A percentile compares a stretch with the other conserved stretches of the same genome.
These are phyloP conservation scores for Bradysia coprophila DNA, from an alignment of 1,140 invertebrate species.

Conservation along the genomic window DNA sequence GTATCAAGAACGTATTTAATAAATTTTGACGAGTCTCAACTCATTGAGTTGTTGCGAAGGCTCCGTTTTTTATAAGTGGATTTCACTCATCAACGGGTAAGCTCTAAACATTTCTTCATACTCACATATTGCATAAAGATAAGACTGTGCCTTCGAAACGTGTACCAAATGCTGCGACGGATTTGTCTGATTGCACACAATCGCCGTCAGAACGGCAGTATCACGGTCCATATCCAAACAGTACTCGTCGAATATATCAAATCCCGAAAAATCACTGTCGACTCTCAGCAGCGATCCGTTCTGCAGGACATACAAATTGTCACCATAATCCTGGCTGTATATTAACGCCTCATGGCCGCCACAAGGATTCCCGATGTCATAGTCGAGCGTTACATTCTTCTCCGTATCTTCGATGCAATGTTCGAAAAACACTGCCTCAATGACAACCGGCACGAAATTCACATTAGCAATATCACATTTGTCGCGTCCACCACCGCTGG, in stretches of 20 bases:
- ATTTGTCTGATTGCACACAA: conserved; percentile 1
- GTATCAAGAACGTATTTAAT: too few species aligned
- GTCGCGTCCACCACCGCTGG: background rate
- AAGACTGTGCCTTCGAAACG: background rate
- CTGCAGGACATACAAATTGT: conserved; percentile 2
- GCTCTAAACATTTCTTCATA: too few species aligned
- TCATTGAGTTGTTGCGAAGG: too few species aligned
- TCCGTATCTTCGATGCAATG: conserved; percentile 3
- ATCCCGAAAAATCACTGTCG: background rate
- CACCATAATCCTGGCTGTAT: background rate
- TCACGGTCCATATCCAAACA: conserved; percentile 3
- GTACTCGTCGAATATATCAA: conserved; percentile 1
- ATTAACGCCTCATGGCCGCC: background rate
- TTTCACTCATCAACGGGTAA: too few species aligned
- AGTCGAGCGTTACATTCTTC: background rate
- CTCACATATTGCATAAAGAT: conserved; percentile 1
- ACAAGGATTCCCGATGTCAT: background rate
- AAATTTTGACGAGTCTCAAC: too few species aligned
- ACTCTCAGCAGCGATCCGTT: conserved; percentile 2
- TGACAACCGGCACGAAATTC: background rate
- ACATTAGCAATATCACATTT: background rate
- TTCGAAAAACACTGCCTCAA: conserved; percentile 1
- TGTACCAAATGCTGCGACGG: background rate
- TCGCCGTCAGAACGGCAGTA: background rate
- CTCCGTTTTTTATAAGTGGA: too few species aligned